Conservation (phyloP, 2,888 invertebrate species). For the Ceratothoa steindachneri region DNA sequence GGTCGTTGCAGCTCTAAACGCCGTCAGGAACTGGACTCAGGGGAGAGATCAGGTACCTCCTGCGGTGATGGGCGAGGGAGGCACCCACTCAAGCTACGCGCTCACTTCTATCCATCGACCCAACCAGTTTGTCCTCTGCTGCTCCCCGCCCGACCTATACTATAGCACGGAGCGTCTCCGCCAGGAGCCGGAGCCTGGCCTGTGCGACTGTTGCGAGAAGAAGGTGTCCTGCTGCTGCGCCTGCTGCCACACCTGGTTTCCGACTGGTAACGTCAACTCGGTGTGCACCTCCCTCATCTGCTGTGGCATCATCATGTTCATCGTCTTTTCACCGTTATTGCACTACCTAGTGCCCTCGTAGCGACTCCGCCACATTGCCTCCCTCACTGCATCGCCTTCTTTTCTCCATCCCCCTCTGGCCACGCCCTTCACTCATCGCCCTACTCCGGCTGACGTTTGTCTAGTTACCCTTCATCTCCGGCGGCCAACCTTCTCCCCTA, state of each 20-base stretch:
- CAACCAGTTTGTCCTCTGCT: conserved; percentile 9
- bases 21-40: background rate
- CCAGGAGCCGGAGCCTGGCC: conserved; percentile 46
- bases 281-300: conserved; percentile 38
- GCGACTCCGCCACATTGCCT: conserved; percentile 1
- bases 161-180: conserved; percentile 38
- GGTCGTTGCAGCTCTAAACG: background rate
- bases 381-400: conserved; percentile 10
- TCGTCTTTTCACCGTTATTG: conserved; percentile 44
- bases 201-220: conserved; percentile 37
- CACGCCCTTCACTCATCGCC: background rate
- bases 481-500: background rate
- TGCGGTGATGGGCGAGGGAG: background rate
- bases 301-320: conserved; percentile 42
- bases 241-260: conserved; percentile 41
- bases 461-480: background rate
- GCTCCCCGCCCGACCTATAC: conserved; percentile 30
- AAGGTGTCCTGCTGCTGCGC: conserved; percentile 41
- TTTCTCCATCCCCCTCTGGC: background rate
- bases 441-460: background rate
- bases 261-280: conserved; percentile 44
- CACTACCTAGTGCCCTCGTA: conserved; percentile 46
- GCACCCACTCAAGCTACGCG: background rate
- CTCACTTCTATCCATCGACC: background rate
- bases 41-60: background rate